Conservation (phyloP, 2,797 vertebrate species). For the Rachycentron canadum region DNA sequence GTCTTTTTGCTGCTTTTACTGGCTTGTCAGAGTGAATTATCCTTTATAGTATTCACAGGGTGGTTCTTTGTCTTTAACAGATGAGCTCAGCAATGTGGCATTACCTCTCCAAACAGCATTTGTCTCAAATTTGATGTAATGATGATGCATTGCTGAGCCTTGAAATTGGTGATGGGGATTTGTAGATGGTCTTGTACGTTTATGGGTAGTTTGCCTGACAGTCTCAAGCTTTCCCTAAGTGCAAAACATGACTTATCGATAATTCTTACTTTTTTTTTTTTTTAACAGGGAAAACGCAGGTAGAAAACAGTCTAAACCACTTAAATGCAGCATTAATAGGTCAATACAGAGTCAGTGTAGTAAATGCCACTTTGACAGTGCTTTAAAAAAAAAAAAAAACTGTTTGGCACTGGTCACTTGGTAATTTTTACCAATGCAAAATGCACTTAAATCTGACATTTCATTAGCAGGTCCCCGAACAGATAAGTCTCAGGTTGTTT, state of each 20-base stretch:
- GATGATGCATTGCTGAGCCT: slow-evolving; percentile 11
- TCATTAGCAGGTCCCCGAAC: slow-evolving; percentile 13
- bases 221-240: background rate
- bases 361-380: background rate
- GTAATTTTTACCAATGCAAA: background rate
- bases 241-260: background rate
- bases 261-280: background rate
- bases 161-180: slow-evolving; percentile 2
- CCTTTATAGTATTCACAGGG: slow-evolving; percentile 36
- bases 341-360: background rate
- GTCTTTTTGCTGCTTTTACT: slow-evolving; percentile 78
- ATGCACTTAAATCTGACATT: background rate
- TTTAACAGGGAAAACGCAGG: background rate
- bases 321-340: background rate
- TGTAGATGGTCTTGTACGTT: background rate
- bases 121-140: background rate
- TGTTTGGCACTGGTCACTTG: background rate
- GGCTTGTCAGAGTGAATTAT: slow-evolving; percentile 61
- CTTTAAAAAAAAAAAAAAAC: background rate
- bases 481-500: background rate
- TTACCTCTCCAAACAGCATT: background rate
- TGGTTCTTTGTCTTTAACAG: background rate
- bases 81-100: slow-evolving; percentile 29
- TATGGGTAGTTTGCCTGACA: slow-evolving; percentile 1
- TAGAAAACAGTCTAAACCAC: background rate